phyloP scores from a whole-genome alignment of 35 echinoderm and acorn worm species.

The Patiria miniata region DNA sequence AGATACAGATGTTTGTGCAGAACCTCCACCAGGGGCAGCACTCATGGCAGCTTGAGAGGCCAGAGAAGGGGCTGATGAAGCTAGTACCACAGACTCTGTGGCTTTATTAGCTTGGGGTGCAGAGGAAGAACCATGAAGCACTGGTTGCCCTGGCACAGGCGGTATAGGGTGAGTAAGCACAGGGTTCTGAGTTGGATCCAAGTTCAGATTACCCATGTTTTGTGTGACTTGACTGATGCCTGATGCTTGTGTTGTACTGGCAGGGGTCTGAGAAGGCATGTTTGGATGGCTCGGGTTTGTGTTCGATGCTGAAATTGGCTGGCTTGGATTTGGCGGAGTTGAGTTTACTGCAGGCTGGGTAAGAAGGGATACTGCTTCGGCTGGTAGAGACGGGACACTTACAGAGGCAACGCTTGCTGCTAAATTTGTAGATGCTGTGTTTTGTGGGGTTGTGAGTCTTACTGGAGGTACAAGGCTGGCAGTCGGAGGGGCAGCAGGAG shows the following conservation, averaged over 20 bases:
- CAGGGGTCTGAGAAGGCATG: neutral
- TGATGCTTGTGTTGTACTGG: neutral
- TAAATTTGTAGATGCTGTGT: neutral
- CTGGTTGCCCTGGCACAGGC: neutral
- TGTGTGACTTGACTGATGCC: constrained; percentile 7
- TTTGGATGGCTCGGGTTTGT: constrained; percentile 20
- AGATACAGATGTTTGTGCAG: constrained; percentile 16
- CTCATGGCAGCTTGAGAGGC: neutral
- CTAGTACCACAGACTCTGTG: neutral
- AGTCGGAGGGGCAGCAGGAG: constrained; percentile 59
- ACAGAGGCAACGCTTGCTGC: constrained; percentile 51
- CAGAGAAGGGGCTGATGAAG: neutral
- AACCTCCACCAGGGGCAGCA: neutral
- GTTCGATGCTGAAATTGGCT: neutral
- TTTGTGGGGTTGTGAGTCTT: constrained; percentile 30
- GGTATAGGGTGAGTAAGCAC: neutral
- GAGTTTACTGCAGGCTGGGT: constrained; percentile 23
- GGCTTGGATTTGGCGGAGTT: constrained; percentile 20
- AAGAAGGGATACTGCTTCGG: constrained; percentile 36
- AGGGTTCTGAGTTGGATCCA: neutral
- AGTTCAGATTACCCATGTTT: neutral
- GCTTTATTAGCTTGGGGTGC: neutral
- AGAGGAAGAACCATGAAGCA: neutral
- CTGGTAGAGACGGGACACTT: constrained; percentile 35
- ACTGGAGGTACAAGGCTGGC: constrained; percentile 29